Evolutionary conservation across 2,888 invertebrate species (phyloP), one percentile per base, ranked within the genome.

Genomic region (Agrotis exclamationis): DNA sequence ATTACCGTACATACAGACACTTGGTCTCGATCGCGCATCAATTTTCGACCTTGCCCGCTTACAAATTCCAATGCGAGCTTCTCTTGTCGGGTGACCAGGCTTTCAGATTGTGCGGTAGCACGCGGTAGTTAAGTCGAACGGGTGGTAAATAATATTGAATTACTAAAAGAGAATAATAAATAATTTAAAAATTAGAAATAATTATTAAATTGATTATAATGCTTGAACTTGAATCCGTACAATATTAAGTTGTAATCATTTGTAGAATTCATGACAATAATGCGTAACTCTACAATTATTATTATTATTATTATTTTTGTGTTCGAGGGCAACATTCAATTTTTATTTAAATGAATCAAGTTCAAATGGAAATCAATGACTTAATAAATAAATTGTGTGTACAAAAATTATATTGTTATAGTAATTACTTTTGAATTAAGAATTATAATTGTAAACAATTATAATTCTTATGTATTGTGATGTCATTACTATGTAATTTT

Each of bases 21-120:
- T 70, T 77, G 74, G 83, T 84, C 79, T 83, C 84, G 82, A 83
- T 82, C 78, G 81, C 60, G 85, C 86, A 87, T 87, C 87, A 80
- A 87, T 87, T 84, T 84, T 80, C 79, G 86, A 89, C 89, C 89
- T 89, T 89, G 89, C 79, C 62, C 80, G 63, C 80, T 85, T 85
- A 83, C 83, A 83, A 84, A 83, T 85, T 85, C 75, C 82, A 83
- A 76, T 73, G 77, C 64, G 54, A 76, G 73, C 85, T 84, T 80
- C 73, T 75, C 64, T 73, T 70, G 76, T 79, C 78, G 65, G 70
- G 22, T 80, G 74, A 66, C 82, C 74, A 85, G 6, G 50, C 39
- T 66, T 64, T 28, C 3, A 13, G 9, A 9, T 5, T 24, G 4
- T 18, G 16, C 24, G 2, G 16, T 16, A 24, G 7, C n/a, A 5